phyloP scores from a whole-genome alignment of 1,140 invertebrate genomes.

The Apis mellifera region Amel_HAv3.1 CM009932.2:12979001-12979500 shows the following conservation, averaged over 20 bases:
- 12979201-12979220: background rate
- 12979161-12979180: too few species aligned
- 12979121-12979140: background rate
- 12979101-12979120: background rate
- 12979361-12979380: conserved; percentile 27
- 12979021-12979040: conserved; percentile 19
- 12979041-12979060: too few species aligned
- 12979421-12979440: background rate
- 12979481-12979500: conserved; percentile 12
- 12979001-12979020: conserved; percentile 20
- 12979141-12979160: background rate
- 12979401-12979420: background rate
- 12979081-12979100: too few species aligned
- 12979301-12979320: background rate
- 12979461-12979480: background rate
- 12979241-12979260: background rate
- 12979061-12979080: too few species aligned
- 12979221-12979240: background rate
- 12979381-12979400: conserved; percentile 26
- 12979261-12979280: conserved; percentile 4
- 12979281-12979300: background rate
- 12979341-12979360: conserved; percentile 4
- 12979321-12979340: background rate
- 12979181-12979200: background rate
- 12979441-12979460: background rate